Percentiles rank a stretch among this genome's conserved stretches.
These are phyloP conservation scores for Umimayanthus chanpuru DNA, from an alignment of 92 coral and sea anemone genomes.

Conservation along the genomic window DNA sequence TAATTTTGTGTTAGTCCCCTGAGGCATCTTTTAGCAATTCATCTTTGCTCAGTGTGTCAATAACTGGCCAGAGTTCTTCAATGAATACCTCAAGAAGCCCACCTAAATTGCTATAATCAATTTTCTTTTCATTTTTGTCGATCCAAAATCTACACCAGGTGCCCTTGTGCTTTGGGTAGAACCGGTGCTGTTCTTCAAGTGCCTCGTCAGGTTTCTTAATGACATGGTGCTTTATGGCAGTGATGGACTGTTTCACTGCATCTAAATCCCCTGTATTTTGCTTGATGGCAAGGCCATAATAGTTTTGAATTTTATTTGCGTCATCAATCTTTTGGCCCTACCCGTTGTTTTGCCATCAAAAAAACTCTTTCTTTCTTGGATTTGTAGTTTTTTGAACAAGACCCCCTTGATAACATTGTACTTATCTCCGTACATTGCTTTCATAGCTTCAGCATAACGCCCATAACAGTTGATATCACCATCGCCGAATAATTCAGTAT, in stretches of 20 bases:
- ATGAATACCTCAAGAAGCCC: constrained; percentile 44
- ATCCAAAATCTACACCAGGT: constrained; percentile 64
- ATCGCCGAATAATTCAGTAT: constrained; percentile 49
- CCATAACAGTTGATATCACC: constrained; percentile 58
- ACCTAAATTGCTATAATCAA: constrained; percentile 15
- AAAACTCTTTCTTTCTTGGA: constrained; percentile 11
- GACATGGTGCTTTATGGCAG: constrained; percentile 50
- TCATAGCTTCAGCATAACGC: constrained; percentile 41
- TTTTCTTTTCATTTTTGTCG: constrained; percentile 39
- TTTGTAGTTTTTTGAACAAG: constrained; percentile 32
- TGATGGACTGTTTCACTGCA: constrained; percentile 49
- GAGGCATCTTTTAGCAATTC: constrained; percentile 54
- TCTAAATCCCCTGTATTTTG: constrained; percentile 35
- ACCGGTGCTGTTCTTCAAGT: constrained; percentile 52
- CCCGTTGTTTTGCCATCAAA: constrained; percentile 31
- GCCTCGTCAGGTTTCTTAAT: constrained; percentile 27
- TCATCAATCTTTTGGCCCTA: not conserved
- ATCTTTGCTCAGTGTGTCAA: constrained; percentile 45
- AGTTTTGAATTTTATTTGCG: constrained; percentile 36
- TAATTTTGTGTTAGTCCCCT: constrained; percentile 69
- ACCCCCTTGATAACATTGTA: constrained; percentile 33
- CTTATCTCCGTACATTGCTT: constrained; percentile 32
- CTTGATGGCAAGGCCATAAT: constrained; percentile 34
- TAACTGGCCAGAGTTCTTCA: constrained; percentile 29
- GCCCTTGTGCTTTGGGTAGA: constrained; percentile 42